Base-by-base conservation (phyloP, 2,113 vertebrate species). In the Indri indri region DNA sequence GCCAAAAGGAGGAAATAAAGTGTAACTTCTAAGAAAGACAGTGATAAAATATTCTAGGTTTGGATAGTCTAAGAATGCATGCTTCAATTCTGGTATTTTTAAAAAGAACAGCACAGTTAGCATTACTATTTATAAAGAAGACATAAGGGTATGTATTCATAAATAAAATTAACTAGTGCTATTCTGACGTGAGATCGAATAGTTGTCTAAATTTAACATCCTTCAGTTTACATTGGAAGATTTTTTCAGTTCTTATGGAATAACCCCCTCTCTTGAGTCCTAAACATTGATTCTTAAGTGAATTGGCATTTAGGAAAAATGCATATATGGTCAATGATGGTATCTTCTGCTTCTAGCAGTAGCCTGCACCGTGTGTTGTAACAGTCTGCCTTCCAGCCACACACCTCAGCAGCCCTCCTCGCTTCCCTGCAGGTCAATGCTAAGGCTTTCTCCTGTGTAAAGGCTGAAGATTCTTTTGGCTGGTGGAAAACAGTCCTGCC, bases 91-190 rank as follows among this genome's bases (percentile, higher is more conserved):
- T 96, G 92, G 90, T 83, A 89, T 52, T 94, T 83, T 93, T 81
- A 23, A n/a, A 34, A 96, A 95, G 89, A 93, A 76, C 81, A 95
- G 73, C 42, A 97, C 87, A 95, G 94, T 96, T 94, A 93, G 65
- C 70, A 66, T 87, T 95, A 90, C 88, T 97, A 96, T 98, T 97
- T 92, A 96, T 95, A 93, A 96, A 91, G 63, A 87, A 92, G 94
- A 85, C 90, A 96, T 94, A 97, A 95, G 80, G 87, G 87, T 92
- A 40, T 94, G 32, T 92, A 92, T 91, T 91, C 88, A 90, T 91
- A 97, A 97, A 95, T 93, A 94, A 96, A 94, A 87, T 88, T 90
- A 95, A 86, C 88, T 40, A 81, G 79, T 89, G 61, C 90, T 96
- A 76, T 96, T 87, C 79, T 47, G 6, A 93, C 96, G 87, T 80